A percentile compares a stretch with the other conserved stretches of the same genome.
phyloP scores from a whole-genome alignment of 2,888 invertebrate species.

The Drosophila quinaria region DNA sequence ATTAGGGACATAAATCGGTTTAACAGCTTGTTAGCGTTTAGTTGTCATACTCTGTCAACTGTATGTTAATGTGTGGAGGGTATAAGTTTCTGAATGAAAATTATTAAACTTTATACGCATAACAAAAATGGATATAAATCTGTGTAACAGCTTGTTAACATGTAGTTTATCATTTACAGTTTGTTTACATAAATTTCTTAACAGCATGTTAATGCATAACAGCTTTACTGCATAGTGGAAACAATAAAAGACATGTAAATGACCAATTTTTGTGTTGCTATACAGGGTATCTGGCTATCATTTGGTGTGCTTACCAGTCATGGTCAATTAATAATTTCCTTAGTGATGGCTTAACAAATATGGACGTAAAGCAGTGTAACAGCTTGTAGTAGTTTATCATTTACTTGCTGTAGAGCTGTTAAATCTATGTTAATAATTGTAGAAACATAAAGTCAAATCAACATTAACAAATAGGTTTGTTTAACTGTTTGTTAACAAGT shows the following conservation, averaged over 20 bases:
- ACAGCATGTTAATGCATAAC: no score
- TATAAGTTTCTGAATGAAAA: not conserved
- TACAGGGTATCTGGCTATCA: no score
- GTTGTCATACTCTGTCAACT: not conserved
- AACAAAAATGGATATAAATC: not conserved
- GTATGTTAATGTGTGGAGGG: not conserved
- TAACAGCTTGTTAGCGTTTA: conserved; percentile 4
- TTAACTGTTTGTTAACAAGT: no score
- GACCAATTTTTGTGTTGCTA: no score
- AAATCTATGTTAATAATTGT: not conserved
- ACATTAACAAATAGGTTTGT: no score
- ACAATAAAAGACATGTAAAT: no score
- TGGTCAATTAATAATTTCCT: no score
- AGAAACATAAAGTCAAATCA: no score
- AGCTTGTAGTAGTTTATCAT: not conserved
- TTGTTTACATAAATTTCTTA: no score
- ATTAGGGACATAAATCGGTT: not conserved
- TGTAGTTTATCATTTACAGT: not conserved
- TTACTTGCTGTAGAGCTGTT: not conserved
- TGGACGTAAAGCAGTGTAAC: not conserved
- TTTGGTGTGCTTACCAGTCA: no score
- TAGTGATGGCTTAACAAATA: not conserved
- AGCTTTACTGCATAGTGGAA: no score
- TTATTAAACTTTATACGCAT: no score
- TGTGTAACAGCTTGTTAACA: conserved; percentile 6